Base-by-base conservation (phyloP, 2,797 vertebrate genomes). In the Scarus forsteni region DNA sequence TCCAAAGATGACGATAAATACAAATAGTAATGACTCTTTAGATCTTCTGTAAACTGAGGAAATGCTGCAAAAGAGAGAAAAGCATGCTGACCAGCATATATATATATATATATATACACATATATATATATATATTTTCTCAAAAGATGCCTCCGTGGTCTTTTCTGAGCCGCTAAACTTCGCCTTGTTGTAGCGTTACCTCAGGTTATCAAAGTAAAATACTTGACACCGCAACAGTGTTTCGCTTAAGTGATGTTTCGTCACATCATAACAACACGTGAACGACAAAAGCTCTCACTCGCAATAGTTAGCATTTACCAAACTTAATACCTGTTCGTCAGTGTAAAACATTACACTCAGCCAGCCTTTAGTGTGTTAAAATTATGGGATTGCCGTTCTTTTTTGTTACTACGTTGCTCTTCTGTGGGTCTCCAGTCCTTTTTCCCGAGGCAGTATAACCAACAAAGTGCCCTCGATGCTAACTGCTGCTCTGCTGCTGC, bases 281-380 rank as follows among this genome's bases (percentile, higher is more conserved):
- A 63, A 55, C 12, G 6, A 1, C 9, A 13, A 19, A 12, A 13
- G 19, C 39, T 13, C 3, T 52, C 10, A 16, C 35, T 42, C 9
- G 34, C 38, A 10, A 5, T 15, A 46, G 45, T 58, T 81, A 84
- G 55, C 73, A 42, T 48, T 19, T 34, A 6, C 39, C 14, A 60
- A 60, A 61, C 36, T 43, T 66, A 49, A 13, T 12, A 4, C 14
- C 5, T 18, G 3, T n/a, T 44, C 38, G 62, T 18, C 35, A n/a
- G 8, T 10, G 10, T 8, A 66, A 57, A 48, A 8, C 2, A 11
- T 16, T 7, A 8, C 12, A 10, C 44, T 51, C 40, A 55, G 36
- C 43, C 6, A 9, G 15, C 34, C 59, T 34, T 13, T 58, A 3
- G 19, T 3, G 0, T 0, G 0, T 1, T 19, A 2, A 40, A 3